Conservation (phyloP, 2,113 vertebrate species). For the Hipposideros armiger region DNA sequence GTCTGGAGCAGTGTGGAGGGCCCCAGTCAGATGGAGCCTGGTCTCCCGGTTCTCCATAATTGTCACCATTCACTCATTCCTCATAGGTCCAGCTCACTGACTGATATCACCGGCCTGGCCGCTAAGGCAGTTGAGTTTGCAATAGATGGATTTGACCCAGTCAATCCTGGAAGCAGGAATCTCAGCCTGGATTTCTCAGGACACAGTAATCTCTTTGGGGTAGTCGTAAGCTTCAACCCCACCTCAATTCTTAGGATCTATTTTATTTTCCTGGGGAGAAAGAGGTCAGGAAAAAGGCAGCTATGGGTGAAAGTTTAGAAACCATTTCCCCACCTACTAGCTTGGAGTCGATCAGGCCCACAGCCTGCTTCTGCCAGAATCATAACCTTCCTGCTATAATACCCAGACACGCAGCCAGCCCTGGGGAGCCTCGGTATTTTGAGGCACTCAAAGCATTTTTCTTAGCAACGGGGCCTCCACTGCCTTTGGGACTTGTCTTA, state of each 20-base stretch:
- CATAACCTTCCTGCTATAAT: accelerated
- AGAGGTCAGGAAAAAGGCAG: background rate
- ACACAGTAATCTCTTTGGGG: background rate
- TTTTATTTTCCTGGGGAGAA: background rate
- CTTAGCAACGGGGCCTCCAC: background rate
- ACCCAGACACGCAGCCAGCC: accelerated
- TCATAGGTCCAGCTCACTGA: background rate
- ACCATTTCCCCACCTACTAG: background rate
- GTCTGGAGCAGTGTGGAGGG: background rate
- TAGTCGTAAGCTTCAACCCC: background rate
- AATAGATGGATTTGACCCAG: background rate
- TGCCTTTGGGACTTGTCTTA: background rate
- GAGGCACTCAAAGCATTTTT: background rate
- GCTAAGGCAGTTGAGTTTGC: background rate
- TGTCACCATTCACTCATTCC: too few relatives aligned
- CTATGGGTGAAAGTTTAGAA: background rate
- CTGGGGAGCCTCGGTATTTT: accelerated
- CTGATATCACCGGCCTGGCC: background rate
- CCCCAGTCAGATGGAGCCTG: background rate
- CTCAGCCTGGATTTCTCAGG: background rate
- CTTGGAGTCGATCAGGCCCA: background rate
- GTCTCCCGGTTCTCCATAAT: background rate
- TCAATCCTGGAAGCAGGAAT: background rate
- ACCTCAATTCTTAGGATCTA: background rate
- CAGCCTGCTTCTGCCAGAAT: accelerated